Percentiles rank a stretch among this genome's conserved stretches.
Conservation (phyloP, 1,140 invertebrate species). For the Ceratina japonica region DNA sequence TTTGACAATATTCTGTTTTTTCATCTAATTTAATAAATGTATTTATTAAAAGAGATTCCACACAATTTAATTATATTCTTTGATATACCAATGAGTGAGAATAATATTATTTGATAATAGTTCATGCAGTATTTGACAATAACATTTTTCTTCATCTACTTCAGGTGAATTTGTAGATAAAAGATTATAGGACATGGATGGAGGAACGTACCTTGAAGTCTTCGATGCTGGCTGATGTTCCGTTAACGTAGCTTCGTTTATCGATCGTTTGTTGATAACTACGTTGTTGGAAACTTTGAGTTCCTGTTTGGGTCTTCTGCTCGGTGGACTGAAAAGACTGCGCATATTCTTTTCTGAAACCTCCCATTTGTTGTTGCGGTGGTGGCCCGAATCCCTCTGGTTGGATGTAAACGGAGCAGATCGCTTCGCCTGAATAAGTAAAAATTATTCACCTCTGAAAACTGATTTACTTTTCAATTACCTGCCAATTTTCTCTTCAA, state of each 20-base stretch:
- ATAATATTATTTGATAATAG: no score
- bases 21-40: no score
- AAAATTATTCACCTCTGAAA: neutral
- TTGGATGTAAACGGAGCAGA: constrained; percentile 96
- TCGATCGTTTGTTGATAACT: constrained; percentile 81
- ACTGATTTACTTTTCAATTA: no score
- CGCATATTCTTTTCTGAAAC: constrained; percentile 79
- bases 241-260: constrained; percentile 86
- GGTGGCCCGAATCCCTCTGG: constrained; percentile 90
- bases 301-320: constrained; percentile 80
- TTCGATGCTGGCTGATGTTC: constrained; percentile 82
- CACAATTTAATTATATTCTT: no score
- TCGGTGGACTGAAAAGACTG: constrained; percentile 81
- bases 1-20: no score
- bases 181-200: no score
- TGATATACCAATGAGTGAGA: no score
- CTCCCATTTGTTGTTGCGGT: constrained; percentile 80
- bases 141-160: no score
- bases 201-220: constrained; percentile 83
- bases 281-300: constrained; percentile 78
- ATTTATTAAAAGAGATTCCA: no score
- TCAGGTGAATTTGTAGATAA: no score
- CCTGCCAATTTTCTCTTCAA: no score
- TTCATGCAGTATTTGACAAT: no score
- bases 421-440: constrained; percentile 85